Evolutionary conservation across 2,797 vertebrate genomes (phyloP), one percentile per base, ranked within the genome.

Genomic region (Vespertilio murinus): DNA sequence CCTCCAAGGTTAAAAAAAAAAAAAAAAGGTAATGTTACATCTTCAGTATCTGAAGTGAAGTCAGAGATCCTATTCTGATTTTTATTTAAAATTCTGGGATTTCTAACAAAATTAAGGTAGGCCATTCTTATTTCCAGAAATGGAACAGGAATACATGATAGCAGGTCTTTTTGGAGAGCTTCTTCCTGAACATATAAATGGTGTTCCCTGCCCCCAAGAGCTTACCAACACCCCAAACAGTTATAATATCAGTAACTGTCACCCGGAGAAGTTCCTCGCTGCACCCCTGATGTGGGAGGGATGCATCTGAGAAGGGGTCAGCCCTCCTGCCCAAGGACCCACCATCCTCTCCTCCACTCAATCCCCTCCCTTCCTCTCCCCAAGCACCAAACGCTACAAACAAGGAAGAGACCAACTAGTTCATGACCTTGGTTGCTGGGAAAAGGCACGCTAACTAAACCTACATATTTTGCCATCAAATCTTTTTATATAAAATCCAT

Each of bases 131-230:
- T 54, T 84, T 30, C 54, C 18, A 90, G 74, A 94, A 86, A 90
- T 42, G 33, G 12, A 92, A 52, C 6, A 38, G 61, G 25, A 92
- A 64, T 82, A 79, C 64, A 87, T 23, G 5, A 67, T 5, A 81
- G 69, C 30, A 38, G 9, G 38, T 84, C 47, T 90, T 93, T 79
- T 40, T 77, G 67, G 30, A 90, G 54, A 42, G 25, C 42, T 67
- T 71, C 77, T 93, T 88, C 73, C 52, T 92, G 56, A 78, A 96
- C 94, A 77, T 47, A 78, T 40, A 74, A 81, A 65, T 79, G n/a
- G 87, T 81, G 18, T 4, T 25, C 14, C 9, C 20, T 40, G 74
- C 35, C 12, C 59, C 40, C 35, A 54, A 79, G 5, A 74, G 28
- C 18, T 87, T 73, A 45, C 35, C 14, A 12, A 12, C 47, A 70